Base-by-base conservation (phyloP, 2,113 vertebrate species). In the Rhinoderma darwinii region DNA sequence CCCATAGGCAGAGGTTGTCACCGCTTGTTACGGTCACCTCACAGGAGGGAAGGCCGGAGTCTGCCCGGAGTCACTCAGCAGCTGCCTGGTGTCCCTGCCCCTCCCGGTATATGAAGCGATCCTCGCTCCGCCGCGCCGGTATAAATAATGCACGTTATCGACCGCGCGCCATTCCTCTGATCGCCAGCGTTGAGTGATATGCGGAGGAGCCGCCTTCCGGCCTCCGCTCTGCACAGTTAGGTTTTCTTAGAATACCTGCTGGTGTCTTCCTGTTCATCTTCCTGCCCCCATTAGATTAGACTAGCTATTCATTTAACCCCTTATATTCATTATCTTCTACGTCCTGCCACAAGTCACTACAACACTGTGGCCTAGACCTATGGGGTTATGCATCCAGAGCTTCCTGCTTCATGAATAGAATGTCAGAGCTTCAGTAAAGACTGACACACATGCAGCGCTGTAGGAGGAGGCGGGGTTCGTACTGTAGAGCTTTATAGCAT, bases 11-110 rank as follows among this genome's bases (percentile, higher is more conserved):
- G 56, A 9, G 74, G 75, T 86, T 84, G 82, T 47, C 0, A 83
- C 3, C 86, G 88, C 59, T 87, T 56, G 22, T 88, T 74, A 86
- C 88, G 56, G 73, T 43, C 56, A 20, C 41, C 78, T 73, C 88
- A 75, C 76, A 84, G 41, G 43, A 89, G 77, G 76, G 88, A 44
- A 22, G 68, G 3, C 14, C 88, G 80, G 83, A 83, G 81, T 63
- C 88, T 84, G 73, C 2, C 0, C 0, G 8, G 6, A 30, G 41
- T 76, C 41, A 27, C 22, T 5, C 25, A 2, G 74, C 25, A 8
- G 68, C 68, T 37, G 66, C 32, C 66, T 47, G 6, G 6, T 47
- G 5, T 47, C 32, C 32, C 66, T 7, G 44, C 12, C 44, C 66
- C 11, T 3, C 68, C 37, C 20, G 25, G 41, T 43, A 10, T 27